Conservation (phyloP, 2,113 vertebrate genomes). For the Cyanoderma ruficeps region DNA sequence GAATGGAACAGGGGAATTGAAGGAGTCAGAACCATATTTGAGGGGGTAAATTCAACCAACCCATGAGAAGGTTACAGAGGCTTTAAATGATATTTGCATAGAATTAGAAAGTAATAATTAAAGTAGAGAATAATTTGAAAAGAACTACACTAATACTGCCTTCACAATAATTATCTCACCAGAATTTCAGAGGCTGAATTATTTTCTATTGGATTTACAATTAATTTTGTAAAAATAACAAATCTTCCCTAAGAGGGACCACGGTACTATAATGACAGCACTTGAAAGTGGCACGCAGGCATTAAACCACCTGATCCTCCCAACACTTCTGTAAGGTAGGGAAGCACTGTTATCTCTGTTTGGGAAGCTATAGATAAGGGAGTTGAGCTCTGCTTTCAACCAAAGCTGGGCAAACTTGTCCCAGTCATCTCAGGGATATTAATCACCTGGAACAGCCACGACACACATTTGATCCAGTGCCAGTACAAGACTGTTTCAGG, state of each 20-base stretch:
- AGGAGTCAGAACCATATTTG: background rate
- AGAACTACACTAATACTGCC: slow-evolving; percentile 32
- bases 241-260: slow-evolving; percentile 53
- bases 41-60: background rate
- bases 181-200: slow-evolving; percentile 61
- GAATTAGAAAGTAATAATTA: slow-evolving; percentile 66
- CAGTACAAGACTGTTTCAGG: background rate
- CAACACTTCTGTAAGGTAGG: background rate
- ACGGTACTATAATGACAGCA: background rate
- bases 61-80: background rate
- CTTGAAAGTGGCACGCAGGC: slow-evolving; percentile 12
- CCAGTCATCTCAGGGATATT: background rate
- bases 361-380: background rate
- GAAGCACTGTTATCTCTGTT: background rate
- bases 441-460: background rate
- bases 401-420: background rate
- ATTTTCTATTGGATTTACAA: slow-evolving; percentile 70
- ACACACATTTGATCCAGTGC: background rate
- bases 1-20: background rate
- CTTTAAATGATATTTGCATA: slow-evolving; percentile 36
- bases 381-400: background rate
- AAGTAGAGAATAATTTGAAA: slow-evolving; percentile 53
- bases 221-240: slow-evolving; percentile 69
- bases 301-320: slow-evolving; percentile 25
- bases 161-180: slow-evolving; percentile 69